phyloP scores from a whole-genome alignment of 2,797 vertebrate species.

The Cuniculus paca region DNA sequence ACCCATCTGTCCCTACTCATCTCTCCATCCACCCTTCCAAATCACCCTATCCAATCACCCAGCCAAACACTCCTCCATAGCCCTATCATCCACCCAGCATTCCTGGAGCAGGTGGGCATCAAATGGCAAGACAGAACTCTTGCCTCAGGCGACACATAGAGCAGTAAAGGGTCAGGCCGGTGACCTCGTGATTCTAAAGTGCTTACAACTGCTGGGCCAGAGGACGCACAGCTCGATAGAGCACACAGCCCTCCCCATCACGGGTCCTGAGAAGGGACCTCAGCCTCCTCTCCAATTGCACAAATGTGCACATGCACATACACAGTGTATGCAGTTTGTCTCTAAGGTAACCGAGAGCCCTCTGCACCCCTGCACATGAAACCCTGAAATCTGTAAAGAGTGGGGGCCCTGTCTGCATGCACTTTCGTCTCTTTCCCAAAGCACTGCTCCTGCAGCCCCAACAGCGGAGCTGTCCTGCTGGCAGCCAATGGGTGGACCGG shows the following conservation, averaged over 20 bases:
- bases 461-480: too few relatives aligned
- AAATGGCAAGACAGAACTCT: background rate
- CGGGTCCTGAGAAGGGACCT: background rate
- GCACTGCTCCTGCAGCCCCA: background rate
- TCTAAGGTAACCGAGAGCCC: background rate
- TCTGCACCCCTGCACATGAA: background rate
- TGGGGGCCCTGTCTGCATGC: background rate
- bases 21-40: background rate
- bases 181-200: background rate
- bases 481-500: background rate
- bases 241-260: background rate
- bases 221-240: too few relatives aligned
- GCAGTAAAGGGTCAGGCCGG: background rate
- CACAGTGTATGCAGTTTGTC: background rate
- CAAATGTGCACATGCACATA: background rate
- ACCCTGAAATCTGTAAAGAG: background rate
- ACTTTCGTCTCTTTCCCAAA: background rate
- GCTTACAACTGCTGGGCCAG: background rate
- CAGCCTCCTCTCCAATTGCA: background rate
- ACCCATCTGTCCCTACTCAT: background rate
- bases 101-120: background rate
- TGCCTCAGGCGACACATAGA: background rate
- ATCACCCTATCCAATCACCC: background rate
- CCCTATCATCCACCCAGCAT: background rate
- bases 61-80: background rate